Percentiles rank a stretch among this genome's conserved stretches.
Evolutionary conservation across 2,797 vertebrate species (phyloP).

Genomic region (Rhinophrynus dorsalis): DNA sequence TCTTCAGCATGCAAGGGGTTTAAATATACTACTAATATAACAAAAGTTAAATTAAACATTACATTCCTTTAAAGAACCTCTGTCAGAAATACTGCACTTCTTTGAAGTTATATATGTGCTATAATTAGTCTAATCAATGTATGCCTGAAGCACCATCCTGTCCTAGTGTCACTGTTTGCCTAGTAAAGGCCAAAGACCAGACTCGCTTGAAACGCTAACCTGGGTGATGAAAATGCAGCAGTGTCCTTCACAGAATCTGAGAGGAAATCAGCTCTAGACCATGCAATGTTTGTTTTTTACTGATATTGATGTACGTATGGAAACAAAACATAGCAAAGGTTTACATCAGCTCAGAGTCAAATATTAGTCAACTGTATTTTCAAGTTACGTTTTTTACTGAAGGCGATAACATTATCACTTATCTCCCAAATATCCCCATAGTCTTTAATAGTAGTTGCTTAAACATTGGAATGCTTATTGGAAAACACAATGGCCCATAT

Average conservation of each 20-base stretch:
- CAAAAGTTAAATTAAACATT: background rate
- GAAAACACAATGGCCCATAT: too few species aligned
- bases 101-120: slow-evolving; percentile 6
- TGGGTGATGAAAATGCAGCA: slow-evolving; percentile 19
- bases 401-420: too few species aligned
- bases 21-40: background rate
- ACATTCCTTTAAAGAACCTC: too few species aligned
- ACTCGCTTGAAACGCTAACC: background rate
- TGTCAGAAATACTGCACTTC: background rate
- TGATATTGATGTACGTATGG: background rate
- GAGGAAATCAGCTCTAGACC: background rate
- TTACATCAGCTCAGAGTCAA: slow-evolving; percentile 20
- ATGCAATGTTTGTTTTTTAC: background rate
- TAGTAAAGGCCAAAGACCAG: slow-evolving; percentile 12
- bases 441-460: too few species aligned
- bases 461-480: too few species aligned
- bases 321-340: background rate
- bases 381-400: too few species aligned
- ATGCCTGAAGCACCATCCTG: background rate
- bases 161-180: slow-evolving; percentile 3
- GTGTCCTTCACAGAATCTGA: slow-evolving; percentile 9
- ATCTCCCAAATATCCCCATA: too few species aligned
- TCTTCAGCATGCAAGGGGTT: too few species aligned
- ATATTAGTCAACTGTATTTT: too few species aligned
- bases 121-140: background rate